Evolutionary conservation across 2,113 vertebrate species (phyloP), one percentile per base, ranked within the genome.

Genomic region (Pagrus major): DNA sequence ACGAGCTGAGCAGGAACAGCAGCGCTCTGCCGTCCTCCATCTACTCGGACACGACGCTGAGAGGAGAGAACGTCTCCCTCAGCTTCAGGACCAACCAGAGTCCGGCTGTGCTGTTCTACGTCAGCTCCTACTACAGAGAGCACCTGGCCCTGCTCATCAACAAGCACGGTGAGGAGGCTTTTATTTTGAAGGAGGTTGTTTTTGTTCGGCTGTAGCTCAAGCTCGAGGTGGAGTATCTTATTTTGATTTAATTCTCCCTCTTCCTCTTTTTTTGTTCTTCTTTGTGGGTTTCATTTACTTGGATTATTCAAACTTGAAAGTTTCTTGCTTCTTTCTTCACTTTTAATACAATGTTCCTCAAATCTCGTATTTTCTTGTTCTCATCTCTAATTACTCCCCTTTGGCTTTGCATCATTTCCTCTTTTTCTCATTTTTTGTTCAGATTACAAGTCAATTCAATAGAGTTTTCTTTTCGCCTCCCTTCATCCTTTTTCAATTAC

Each of bases 121-220:
- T 96, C 76, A 95, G 83, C 84, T 97, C 96, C 16, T 95, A 96
- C 93, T 95, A 96, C 90, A 94, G 95, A 79, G 96, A 97, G 71
- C 96, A 96, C 56, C 93, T 99, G 79, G 96, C 96, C 0, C 60
- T 97, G 66, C 93, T 96, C 81, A 94, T 99, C 49, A 95, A 95
- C 60, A 96, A 90, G 90, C 96, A 98, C 0, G 97, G 98, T 99
- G 87, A 94, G 96, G 74, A 76, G 11, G 14, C 41, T 76, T 77
- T 76, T 64, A 72, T 63, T 73, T 31, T 67, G 65, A 63, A 67
- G 69, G 70, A 6, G n/a, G 49, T 21, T 25, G 1, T n/a, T 11
- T 25, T 0, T 27, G 10, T 29, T n/a, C n/a, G 39, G 31, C 12
- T 6, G 16, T 8, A 5, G 37, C 9, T 71, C 2, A 55, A 21